phyloP scores from a whole-genome alignment of 1,140 invertebrate genomes.

The Brachystomella parvula region DNA sequence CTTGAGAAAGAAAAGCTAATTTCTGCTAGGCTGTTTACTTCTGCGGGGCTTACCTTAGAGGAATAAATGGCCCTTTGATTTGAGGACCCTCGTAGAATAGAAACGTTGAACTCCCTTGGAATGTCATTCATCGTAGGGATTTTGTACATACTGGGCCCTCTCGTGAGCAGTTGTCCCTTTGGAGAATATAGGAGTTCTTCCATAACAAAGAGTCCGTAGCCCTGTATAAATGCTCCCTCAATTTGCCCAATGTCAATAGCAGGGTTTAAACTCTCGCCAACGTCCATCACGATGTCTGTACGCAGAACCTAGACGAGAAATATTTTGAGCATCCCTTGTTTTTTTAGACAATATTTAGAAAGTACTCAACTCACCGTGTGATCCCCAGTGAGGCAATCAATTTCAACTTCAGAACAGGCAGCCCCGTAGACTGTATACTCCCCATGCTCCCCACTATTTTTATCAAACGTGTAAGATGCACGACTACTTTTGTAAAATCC shows the following conservation, averaged over 20 bases:
- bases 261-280: constrained; percentile 60
- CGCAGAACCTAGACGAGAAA: constrained; percentile 56
- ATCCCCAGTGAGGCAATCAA: constrained; percentile 79
- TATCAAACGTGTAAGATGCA: neutral
- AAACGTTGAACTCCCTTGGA: constrained; percentile 56
- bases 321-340: constrained; percentile 59
- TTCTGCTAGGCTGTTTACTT: constrained; percentile 48
- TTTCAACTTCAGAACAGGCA: constrained; percentile 72
- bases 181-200: constrained; percentile 55
- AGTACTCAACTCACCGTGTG: constrained; percentile 59
- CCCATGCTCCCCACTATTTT: neutral
- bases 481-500: constrained; percentile 62
- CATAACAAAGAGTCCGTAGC: constrained; percentile 56
- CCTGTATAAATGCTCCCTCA: constrained; percentile 60
- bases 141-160: constrained; percentile 56
- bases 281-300: constrained; percentile 64
- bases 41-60: constrained; percentile 52
- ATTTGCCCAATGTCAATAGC: constrained; percentile 66
- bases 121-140: constrained; percentile 53
- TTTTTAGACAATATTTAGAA: constrained; percentile 49
- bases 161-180: constrained; percentile 50
- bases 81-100: constrained; percentile 52
- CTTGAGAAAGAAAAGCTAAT: too few species aligned
- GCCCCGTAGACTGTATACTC: constrained; percentile 54
- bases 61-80: constrained; percentile 59